Evolutionary conservation across 2,113 vertebrate genomes (phyloP).

Genomic region (Hippocampus abdominalis): DNA sequence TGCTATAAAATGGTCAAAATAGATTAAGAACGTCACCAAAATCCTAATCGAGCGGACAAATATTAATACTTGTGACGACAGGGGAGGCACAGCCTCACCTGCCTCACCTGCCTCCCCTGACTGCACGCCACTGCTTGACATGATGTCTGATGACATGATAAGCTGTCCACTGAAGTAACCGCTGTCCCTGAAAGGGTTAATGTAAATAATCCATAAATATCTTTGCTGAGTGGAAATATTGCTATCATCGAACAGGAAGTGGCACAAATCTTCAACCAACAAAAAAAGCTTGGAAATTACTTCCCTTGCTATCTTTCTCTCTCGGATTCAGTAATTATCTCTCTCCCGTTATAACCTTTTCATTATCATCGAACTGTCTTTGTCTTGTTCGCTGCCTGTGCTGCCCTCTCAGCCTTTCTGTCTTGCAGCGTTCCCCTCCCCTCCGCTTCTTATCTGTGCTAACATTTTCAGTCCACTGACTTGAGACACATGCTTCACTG

Average conservation of each 20-base stretch:
- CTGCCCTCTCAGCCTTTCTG: conserved; percentile 4
- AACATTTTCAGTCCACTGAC: conserved; percentile 62
- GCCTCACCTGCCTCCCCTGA: no score
- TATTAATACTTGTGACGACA: no score
- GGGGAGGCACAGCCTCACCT: no score
- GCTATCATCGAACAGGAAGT: background rate
- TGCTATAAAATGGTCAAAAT: no score
- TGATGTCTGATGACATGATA: no score
- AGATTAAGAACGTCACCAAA: no score
- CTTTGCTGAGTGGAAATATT: background rate
- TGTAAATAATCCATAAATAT: background rate
- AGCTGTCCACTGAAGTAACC: no score
- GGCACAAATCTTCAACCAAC: background rate
- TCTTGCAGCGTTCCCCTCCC: conserved; percentile 2
- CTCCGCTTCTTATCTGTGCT: conserved; percentile 29
- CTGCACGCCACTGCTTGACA: no score
- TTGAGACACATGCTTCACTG: conserved; percentile 47
- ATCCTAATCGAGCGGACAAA: no score
- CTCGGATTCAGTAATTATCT: conserved; percentile 19
- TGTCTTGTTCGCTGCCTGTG: conserved; percentile 3
- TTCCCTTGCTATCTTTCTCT: background rate
- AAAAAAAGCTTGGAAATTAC: conserved; percentile 8
- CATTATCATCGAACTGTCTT: conserved; percentile 1
- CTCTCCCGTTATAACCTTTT: conserved; percentile 33
- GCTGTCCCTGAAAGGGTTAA: no score